These are phyloP conservation scores for Aspidapion aeneum DNA, from an alignment of 2,888 invertebrate genomes.

Conservation along the genomic window DNA sequence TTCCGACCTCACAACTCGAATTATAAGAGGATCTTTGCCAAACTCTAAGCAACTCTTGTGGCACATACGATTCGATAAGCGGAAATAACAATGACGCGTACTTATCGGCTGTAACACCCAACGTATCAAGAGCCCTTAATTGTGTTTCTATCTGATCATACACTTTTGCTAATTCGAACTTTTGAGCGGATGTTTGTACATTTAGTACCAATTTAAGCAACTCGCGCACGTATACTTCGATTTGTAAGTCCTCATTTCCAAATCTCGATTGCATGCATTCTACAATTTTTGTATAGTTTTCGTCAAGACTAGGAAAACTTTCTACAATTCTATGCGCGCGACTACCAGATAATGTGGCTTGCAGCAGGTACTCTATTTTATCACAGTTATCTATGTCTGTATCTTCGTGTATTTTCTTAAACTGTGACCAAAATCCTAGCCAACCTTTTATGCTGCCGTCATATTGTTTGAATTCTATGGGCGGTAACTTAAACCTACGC, in stretches of 20 bases:
- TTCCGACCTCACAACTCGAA: too few species aligned
- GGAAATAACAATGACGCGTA: constrained; percentile 35
- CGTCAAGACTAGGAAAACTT: constrained; percentile 24
- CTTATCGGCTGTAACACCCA: constrained; percentile 33
- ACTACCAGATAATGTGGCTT: constrained; percentile 22
- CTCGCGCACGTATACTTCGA: constrained; percentile 36
- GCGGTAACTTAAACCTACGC: constrained; percentile 23
- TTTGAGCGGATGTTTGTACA: constrained; percentile 21
- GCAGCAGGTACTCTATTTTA: constrained; percentile 28
- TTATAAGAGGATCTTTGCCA: too few species aligned
- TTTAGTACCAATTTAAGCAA: constrained; percentile 33
- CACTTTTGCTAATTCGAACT: constrained; percentile 17
- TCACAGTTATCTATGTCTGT: constrained; percentile 21
- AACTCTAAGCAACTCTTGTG: constrained; percentile 29
- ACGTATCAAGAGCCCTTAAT: constrained; percentile 30
- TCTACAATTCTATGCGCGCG: constrained; percentile 13
- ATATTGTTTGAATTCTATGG: constrained; percentile 25
- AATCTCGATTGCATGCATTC: constrained; percentile 31
- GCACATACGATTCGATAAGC: constrained; percentile 35
- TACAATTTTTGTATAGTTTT: constrained; percentile 27
- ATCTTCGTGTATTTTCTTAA: constrained; percentile 29
- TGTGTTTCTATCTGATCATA: constrained; percentile 35
- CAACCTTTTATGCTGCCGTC: constrained; percentile 27
- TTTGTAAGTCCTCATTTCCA: constrained; percentile 24
- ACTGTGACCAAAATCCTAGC: constrained; percentile 30